These are phyloP conservation scores for Aphaenogaster ashmeadi DNA, from an alignment of 1,140 invertebrate species.

Conservation along the genomic window DNA sequence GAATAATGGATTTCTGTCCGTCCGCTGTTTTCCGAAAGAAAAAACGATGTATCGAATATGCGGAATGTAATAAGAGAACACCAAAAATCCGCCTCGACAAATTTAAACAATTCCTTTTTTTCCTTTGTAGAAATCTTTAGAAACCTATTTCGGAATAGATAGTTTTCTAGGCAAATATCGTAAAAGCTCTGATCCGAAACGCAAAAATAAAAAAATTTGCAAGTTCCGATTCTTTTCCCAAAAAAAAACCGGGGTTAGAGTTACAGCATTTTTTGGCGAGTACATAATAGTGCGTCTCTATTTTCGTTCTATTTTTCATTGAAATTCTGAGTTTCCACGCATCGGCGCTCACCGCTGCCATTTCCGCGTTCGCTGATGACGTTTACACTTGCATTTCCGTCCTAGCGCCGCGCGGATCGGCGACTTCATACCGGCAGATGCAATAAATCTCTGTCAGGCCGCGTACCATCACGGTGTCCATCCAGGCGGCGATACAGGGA, in stretches of 20 bases:
- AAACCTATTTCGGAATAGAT: background rate
- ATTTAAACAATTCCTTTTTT: background rate
- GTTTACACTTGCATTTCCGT: slow-evolving; percentile 57
- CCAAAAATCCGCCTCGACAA: background rate
- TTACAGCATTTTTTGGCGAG: slow-evolving; percentile 13
- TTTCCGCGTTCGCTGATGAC: slow-evolving; percentile 49
- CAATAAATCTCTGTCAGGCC: slow-evolving; percentile 53
- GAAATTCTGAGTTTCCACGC: slow-evolving; percentile 30
- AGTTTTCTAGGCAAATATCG: background rate
- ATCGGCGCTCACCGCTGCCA: slow-evolving; percentile 41
- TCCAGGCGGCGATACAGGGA: slow-evolving; percentile 28
- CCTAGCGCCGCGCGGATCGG: slow-evolving; percentile 16
- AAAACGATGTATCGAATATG: background rate
- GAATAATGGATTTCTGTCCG: slow-evolving; percentile 46
- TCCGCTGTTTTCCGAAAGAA: slow-evolving; percentile 20
- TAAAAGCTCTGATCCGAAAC: background rate
- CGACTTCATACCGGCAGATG: slow-evolving; percentile 51
- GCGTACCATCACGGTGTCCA: slow-evolving; percentile 15
- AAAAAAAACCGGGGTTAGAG: background rate
- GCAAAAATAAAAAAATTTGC: background rate
- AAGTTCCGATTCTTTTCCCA: background rate
- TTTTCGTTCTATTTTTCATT: slow-evolving; percentile 38
- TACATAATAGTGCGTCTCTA: slow-evolving; percentile 6
- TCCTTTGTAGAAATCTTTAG: background rate
- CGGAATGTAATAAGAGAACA: background rate